phyloP scores from a whole-genome alignment of 2,797 vertebrate species.

The Clamator glandarius region DNA sequence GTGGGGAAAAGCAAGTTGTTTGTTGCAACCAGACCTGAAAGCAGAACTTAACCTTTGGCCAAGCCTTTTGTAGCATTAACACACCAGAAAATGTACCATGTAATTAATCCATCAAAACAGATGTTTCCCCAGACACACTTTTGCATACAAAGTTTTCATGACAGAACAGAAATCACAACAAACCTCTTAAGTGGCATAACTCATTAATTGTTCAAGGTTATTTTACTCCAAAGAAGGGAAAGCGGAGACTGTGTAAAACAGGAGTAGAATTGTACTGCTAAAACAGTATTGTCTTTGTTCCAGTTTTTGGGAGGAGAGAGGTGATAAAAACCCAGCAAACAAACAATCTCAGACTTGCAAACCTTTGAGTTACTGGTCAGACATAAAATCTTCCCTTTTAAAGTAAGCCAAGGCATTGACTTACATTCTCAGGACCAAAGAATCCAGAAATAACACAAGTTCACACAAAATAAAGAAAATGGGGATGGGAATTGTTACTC shows the following conservation, averaged over 20 bases:
- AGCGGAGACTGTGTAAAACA: background rate
- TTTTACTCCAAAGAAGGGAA: background rate
- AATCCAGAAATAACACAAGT: background rate
- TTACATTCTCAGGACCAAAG: background rate
- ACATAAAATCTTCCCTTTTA: background rate
- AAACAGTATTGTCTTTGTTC: background rate
- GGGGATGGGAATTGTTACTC: background rate
- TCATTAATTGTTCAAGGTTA: background rate
- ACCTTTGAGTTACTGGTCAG: background rate
- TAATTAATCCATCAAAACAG: background rate
- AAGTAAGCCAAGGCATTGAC: background rate
- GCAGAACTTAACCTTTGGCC: background rate
- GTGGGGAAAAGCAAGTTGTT: background rate
- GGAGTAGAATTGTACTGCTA: background rate
- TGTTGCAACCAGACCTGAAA: background rate
- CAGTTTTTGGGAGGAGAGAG: background rate
- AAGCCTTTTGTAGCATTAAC: background rate
- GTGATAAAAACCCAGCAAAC: background rate
- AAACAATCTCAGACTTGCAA: background rate
- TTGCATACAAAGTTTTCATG: background rate
- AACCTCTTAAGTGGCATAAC: background rate
- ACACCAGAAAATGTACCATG: background rate
- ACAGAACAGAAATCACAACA: background rate
- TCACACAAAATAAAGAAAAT: background rate
- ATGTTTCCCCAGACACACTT: background rate